Percentiles rank a stretch among this genome's conserved stretches.
Conservation (phyloP, 2,797 vertebrate species). For the Limnodromus scolopaceus region DNA sequence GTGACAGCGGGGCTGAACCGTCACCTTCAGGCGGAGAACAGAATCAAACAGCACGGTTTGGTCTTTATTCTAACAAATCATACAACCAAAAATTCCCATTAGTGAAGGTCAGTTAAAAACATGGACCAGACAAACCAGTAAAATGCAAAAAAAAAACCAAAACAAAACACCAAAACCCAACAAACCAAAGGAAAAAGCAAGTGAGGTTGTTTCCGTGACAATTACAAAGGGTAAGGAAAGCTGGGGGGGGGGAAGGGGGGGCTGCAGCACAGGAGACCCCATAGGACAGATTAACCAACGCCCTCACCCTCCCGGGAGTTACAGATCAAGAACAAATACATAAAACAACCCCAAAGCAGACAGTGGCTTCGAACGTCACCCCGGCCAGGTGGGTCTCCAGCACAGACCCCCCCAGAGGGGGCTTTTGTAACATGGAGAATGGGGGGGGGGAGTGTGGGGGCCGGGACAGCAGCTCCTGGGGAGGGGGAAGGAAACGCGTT, state of each 20-base stretch:
- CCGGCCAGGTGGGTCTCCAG: constrained; percentile 23
- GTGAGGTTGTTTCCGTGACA: constrained; percentile 2
- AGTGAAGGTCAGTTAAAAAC: constrained; percentile 55
- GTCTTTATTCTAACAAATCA: constrained; percentile 73
- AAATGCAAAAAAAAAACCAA: background rate
- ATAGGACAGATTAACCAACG: constrained; percentile 28
- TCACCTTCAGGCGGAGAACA: background rate
- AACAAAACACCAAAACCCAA: background rate
- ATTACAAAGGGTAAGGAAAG: background rate
- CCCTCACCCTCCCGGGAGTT: background rate
- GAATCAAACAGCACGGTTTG: constrained; percentile 54
- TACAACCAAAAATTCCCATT: constrained; percentile 51
- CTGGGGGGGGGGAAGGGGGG: too few species aligned
- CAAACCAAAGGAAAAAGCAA: background rate
- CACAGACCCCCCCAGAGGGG: background rate
- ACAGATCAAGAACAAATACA: constrained; percentile 28
- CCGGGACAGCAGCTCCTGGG: background rate
- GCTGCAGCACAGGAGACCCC: constrained; percentile 46
- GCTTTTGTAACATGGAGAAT: too few species aligned
- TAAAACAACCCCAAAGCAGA: background rate
- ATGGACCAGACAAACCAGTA: background rate
- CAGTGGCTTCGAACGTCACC: background rate
- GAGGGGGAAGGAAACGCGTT: background rate
- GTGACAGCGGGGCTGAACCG: background rate
- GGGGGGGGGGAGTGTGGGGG: too few species aligned